Conservation (phyloP, 2,113 vertebrate genomes). For the Cebidichthys violaceus region DNA sequence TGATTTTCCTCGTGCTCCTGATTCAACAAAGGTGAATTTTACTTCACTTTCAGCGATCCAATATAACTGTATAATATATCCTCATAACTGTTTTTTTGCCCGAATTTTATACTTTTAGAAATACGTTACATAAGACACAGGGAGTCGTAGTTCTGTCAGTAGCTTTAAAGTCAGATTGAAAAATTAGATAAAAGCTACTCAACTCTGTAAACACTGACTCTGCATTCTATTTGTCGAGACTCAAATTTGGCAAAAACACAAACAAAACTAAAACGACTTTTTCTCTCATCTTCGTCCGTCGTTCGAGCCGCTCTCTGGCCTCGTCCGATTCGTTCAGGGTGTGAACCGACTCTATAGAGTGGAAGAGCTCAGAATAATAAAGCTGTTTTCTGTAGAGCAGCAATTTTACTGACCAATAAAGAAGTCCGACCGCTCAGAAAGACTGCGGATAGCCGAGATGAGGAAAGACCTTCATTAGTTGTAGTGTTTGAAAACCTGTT, state of each 20-base stretch:
- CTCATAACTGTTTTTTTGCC: too few relatives aligned
- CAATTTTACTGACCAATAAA: slow-evolving; percentile 40
- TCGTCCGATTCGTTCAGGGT: slow-evolving; percentile 3
- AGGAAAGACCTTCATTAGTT: not conserved
- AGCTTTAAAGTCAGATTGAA: too few relatives aligned
- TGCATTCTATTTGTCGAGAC: too few relatives aligned
- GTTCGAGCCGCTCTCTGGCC: not conserved
- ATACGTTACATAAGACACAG: too few relatives aligned
- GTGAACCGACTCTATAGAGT: not conserved
- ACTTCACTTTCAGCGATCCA: too few relatives aligned
- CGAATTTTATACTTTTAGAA: too few relatives aligned
- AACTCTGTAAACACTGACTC: not conserved
- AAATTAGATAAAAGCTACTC: not conserved
- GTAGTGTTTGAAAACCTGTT: not conserved
- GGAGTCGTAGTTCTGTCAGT: too few relatives aligned
- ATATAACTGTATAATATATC: too few relatives aligned
- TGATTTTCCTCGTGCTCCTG: not conserved
- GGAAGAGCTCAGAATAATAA: slow-evolving; percentile 26
- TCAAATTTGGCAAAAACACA: too few relatives aligned
- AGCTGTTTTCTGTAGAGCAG: slow-evolving; percentile 32
- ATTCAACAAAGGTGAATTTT: too few relatives aligned
- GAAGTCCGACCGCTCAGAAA: not conserved
- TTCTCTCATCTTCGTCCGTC: not conserved
- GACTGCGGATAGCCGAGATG: not conserved
- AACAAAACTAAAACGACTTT: not conserved